Percentiles rank a stretch among this genome's conserved stretches.
phyloP scores from a whole-genome alignment of 2,797 vertebrate species.

The Gambusia yucatana region DNA sequence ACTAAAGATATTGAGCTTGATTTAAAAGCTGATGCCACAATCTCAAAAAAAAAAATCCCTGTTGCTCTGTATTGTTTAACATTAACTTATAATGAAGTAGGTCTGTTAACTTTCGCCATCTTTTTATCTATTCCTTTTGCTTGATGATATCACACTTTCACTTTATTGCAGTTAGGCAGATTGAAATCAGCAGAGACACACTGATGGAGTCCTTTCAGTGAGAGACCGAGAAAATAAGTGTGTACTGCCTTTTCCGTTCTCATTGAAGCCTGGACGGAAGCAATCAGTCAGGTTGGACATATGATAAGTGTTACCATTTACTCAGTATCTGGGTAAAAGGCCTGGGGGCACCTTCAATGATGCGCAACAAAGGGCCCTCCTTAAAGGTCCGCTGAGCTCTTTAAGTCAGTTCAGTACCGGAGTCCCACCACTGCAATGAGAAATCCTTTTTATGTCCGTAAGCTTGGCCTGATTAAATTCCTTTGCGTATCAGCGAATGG shows the following conservation, averaged over 20 bases:
- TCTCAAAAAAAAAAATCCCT: neutral
- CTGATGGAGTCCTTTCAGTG: conserved; percentile 28
- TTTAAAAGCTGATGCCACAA: neutral
- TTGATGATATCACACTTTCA: conserved; percentile 12
- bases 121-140: conserved; percentile 10
- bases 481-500: conserved; percentile 83
- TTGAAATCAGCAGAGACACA: conserved; percentile 48
- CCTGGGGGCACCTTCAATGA: conserved; percentile 82
- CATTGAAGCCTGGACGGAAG: conserved; percentile 62
- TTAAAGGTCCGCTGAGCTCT: conserved; percentile 73
- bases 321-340: conserved; percentile 75
- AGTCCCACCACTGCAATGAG: conserved; percentile 61
- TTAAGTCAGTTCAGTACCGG: conserved; percentile 73
- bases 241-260: conserved; percentile 63
- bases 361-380: conserved; percentile 78
- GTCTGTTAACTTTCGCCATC: conserved; percentile 13
- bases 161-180: conserved; percentile 43
- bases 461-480: conserved; percentile 83
- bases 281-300: conserved; percentile 69
- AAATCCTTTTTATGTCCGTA: conserved; percentile 81
- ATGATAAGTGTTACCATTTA: conserved; percentile 76
- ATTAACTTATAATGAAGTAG: neutral
- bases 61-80: neutral
- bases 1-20: neutral
- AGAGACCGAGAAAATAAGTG: conserved; percentile 51